Base-by-base conservation (phyloP, 2,113 vertebrate genomes). In the Ancistrus triradiatus region DNA sequence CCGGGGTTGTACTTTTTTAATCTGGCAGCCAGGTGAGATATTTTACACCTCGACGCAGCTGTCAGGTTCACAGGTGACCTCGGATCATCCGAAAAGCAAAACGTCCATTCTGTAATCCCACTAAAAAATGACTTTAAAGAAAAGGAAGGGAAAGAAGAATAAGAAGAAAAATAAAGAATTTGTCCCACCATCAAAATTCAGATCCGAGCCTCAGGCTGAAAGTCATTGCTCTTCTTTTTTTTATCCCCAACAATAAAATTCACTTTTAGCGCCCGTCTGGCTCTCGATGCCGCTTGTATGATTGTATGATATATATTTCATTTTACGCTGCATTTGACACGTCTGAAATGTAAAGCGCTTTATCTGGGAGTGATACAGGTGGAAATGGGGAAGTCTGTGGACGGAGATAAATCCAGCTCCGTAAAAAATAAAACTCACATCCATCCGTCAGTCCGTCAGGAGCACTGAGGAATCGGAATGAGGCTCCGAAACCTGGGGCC, bases 331-430 rank as follows among this genome's bases (percentile, higher is more conserved):
- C 33, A 27, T 66, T 71, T 60, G 60, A 55, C 68, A 66, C 63
- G 47, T 66, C 57, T 52, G 62, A 38, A 58, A 74, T 66, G 35
- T 46, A 62, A 58, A 67, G 63, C 53, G 38, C 49, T 74, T 69
- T 50, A 65, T 17, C 28, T 35, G 56, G 46, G 71, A 69, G 65
- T 64, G 60, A 60, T 65, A 66, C 35, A 50, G 67, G 35, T 66
- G 67, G 50, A 69, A 47, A 38, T 13, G 27, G 37, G 53, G 21
- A 57, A 28, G 27, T 38, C 62, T 63, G 17, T n/a, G 43, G 49
- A 7, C 2, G 51, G 50, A 21, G 66, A 69, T 66, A 65, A 65
- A 69, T 74, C 57, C 43, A 44, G 22, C 13, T 46, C 50, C 58
- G 42, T 40, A 42, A 18, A 51, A 57, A 56, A 28, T 73, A 46